These are phyloP conservation scores for Apolygus lucorum DNA, from an alignment of 1,140 invertebrate genomes.

Conservation along the genomic window DNA sequence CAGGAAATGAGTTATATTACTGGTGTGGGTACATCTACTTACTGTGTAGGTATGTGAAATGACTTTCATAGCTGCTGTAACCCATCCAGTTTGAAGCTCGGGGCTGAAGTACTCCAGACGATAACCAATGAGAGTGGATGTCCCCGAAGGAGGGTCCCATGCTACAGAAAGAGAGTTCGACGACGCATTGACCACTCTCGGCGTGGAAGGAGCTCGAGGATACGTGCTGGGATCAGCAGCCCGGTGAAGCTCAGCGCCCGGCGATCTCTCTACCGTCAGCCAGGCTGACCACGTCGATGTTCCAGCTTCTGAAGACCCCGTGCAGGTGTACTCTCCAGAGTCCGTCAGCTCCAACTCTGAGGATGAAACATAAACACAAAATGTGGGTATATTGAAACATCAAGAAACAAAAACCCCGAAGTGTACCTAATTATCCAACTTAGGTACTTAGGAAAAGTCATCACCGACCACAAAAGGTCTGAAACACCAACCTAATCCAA, in stretches of 20 bases:
- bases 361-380: conserved; percentile 16
- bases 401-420: no score
- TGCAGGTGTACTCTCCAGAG: conserved; percentile 70
- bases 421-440: no score
- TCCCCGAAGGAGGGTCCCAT: conserved; percentile 54
- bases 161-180: conserved; percentile 67
- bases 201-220: conserved; percentile 64
- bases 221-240: conserved; percentile 65
- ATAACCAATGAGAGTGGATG: conserved; percentile 54
- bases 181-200: conserved; percentile 63
- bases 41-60: conserved; percentile 28
- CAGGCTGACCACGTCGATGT: conserved; percentile 76
- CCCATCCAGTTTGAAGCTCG: conserved; percentile 66
- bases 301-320: conserved; percentile 67
- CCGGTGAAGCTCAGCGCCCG: conserved; percentile 56
- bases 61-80: conserved; percentile 47
- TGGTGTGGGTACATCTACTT: no score
- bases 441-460: no score
- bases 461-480: not conserved
- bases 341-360: conserved; percentile 64
- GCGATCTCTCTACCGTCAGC: conserved; percentile 53
- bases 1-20: no score
- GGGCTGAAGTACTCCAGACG: conserved; percentile 80
- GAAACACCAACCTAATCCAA: not conserved
- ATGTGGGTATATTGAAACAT: no score